These are phyloP conservation scores for Glareola pratincola DNA, from an alignment of 2,113 vertebrate genomes.

Conservation along the genomic window DNA sequence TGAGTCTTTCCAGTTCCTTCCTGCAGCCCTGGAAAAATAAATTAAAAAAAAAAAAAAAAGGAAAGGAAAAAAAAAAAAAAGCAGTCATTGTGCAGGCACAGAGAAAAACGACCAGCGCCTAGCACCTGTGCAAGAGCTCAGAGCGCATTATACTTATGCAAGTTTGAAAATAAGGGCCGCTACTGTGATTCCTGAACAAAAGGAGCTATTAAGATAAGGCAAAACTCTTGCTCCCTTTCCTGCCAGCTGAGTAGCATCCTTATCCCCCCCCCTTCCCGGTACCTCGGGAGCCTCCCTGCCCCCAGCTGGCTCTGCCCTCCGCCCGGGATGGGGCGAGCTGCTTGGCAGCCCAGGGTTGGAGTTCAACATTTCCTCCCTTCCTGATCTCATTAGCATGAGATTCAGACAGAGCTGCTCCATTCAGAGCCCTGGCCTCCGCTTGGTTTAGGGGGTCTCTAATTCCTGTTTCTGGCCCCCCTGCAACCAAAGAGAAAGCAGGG, in stretches of 20 bases:
- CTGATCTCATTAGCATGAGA: conserved; percentile 65
- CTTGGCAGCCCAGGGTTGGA: conserved; percentile 42
- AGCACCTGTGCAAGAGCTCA: conserved; percentile 56
- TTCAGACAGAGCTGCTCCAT: conserved; percentile 57
- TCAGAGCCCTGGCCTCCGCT: conserved; percentile 35
- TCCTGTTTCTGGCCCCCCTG: conserved; percentile 40
- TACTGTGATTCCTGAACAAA: conserved; percentile 53
- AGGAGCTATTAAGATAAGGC: conserved; percentile 50
- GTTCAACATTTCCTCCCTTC: conserved; percentile 50
- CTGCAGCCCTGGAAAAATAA: background rate
- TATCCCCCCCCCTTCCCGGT: background rate
- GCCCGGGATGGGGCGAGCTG: background rate
- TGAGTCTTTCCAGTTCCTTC: conserved; percentile 42
- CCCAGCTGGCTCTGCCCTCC: conserved; percentile 15
- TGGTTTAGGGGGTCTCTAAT: conserved; percentile 58
- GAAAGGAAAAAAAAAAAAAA: background rate
- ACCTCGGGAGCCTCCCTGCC: background rate
- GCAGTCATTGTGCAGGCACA: background rate
- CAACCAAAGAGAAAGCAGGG: conserved; percentile 39
- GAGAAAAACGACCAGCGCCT: background rate
- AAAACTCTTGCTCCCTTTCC: conserved; percentile 17
- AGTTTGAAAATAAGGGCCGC: conserved; percentile 56
- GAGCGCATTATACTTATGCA: conserved; percentile 9
- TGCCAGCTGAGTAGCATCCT: conserved; percentile 59
- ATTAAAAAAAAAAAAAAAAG: background rate